Evolutionary conservation across 2,888 invertebrate genomes (phyloP), one percentile per base, ranked within the genome.

Genomic region (Brachyopa scutellaris): DNA sequence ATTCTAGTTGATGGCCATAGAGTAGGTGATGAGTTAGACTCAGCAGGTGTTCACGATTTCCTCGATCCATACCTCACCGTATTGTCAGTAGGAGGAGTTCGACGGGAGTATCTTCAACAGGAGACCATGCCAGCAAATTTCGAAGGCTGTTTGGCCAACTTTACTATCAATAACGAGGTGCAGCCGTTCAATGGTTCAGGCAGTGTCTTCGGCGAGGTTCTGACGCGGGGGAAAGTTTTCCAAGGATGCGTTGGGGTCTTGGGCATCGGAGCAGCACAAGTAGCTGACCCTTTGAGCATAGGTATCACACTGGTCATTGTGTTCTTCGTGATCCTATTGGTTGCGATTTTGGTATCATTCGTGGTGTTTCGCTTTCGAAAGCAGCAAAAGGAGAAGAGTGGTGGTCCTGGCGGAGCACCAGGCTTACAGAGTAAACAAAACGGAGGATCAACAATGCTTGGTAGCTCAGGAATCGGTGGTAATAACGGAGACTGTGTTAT

Each of bases 261-360:
- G 72, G 95, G 95, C 19, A 93, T 95, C 33, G 96, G 96, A 21
- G 93, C 95, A 1, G 94, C 95, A 0, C 94, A 95, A 85, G 94
- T 95, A 2, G 94, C 97, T 1, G 96, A 97, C 91, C 97, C 97
- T 0, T 91, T 98, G 6, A 97, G 96, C 87, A 97, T 98, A 80
- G 98, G 98, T 62, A 95, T 98, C 73, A 97, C 97, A 0, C 92
- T 98, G 29, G 97, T 98, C 15, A 97, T 98, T 83, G 96, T 97
- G 19, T 98, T 99, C 92, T 98, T 99, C 88, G 95, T 97, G 4
- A 95, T 97, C 76, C 91, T 98, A 9, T 92, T 97, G 57, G 95
- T 97, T 8, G 97, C 97, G 9, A 97, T 97, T 86, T 92, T 97
- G 69, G 95, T 96, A 15, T 97, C 97, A 51, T 98, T 98, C 87